Percentiles rank a stretch among this genome's conserved stretches.
These are phyloP conservation scores for Formica selysi DNA, from an alignment of 1,140 invertebrate species.

Conservation along the genomic window DNA sequence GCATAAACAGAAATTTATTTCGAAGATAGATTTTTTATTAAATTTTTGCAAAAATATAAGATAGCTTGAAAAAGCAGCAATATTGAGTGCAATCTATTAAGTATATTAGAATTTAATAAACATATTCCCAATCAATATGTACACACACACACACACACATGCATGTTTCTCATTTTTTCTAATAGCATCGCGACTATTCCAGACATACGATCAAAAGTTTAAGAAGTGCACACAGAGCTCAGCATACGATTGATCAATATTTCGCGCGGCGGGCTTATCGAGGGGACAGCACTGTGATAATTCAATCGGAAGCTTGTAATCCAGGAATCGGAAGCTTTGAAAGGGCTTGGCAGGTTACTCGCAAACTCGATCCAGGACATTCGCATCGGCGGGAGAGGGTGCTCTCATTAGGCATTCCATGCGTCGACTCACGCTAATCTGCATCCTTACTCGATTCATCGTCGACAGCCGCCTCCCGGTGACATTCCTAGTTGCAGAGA, in stretches of 20 bases:
- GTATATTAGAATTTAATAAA: conserved; percentile 23
- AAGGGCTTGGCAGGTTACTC: conserved; percentile 53
- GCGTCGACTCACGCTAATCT: conserved; percentile 77
- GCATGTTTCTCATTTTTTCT: background rate
- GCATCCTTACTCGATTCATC: conserved; percentile 64
- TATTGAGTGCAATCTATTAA: background rate
- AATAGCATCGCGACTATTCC: background rate
- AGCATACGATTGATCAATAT: conserved; percentile 55
- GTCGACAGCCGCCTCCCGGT: conserved; percentile 40
- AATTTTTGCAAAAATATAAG: conserved; percentile 25
- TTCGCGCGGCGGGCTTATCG: conserved; percentile 5
- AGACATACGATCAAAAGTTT: background rate
- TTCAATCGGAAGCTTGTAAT: conserved; percentile 81
- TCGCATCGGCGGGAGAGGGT: conserved; percentile 34
- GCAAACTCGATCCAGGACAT: conserved; percentile 47
- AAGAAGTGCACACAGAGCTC: conserved; percentile 21
- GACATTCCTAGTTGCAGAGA: conserved; percentile 60
- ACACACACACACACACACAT: too few relatives aligned
- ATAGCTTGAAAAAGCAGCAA: background rate
- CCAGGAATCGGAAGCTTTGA: conserved; percentile 70
- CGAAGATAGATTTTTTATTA: background rate
- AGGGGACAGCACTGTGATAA: conserved; percentile 67
- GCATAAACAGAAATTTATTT: conserved; percentile 5
- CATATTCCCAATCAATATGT: background rate
- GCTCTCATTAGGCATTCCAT: conserved; percentile 79